These are phyloP conservation scores for Pseudorasbora parva DNA, from an alignment of 2,113 vertebrate genomes.

Conservation along the genomic window DNA sequence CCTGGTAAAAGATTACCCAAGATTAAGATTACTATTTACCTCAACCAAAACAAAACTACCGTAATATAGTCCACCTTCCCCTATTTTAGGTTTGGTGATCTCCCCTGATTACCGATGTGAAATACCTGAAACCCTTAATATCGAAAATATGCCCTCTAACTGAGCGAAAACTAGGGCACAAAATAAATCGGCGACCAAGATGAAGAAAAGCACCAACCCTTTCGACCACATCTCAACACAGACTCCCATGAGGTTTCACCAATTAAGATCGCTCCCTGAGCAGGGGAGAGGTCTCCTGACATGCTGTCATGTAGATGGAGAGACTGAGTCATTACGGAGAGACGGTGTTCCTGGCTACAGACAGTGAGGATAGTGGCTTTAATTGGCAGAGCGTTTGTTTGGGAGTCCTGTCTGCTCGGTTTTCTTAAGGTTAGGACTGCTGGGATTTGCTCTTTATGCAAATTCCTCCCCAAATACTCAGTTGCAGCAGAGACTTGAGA, in stretches of 20 bases:
- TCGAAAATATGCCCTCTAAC: constrained; percentile 42
- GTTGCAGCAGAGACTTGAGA: constrained; percentile 49
- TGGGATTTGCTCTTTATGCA: constrained; percentile 61
- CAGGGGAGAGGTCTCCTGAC: constrained; percentile 59
- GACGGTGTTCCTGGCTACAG: constrained; percentile 51
- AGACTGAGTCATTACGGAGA: constrained; percentile 58
- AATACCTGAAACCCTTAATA: constrained; percentile 36
- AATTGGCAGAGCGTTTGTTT: constrained; percentile 64
- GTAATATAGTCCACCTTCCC: background rate
- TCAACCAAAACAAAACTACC: constrained; percentile 17
- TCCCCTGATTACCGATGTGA: constrained; percentile 11
- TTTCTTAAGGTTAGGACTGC: constrained; percentile 62
- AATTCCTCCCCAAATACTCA: constrained; percentile 56
- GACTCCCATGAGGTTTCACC: constrained; percentile 57
- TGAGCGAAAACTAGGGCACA: constrained; percentile 54
- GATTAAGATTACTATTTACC: background rate
- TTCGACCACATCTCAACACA: constrained; percentile 50
- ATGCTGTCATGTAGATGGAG: constrained; percentile 63
- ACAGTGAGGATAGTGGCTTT: constrained; percentile 55
- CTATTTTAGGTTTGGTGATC: background rate
- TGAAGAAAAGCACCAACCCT: constrained; percentile 55
- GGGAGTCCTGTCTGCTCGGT: constrained; percentile 49
- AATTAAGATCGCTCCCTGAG: constrained; percentile 60
- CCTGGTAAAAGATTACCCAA: background rate
- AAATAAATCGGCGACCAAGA: constrained; percentile 54